Conservation (phyloP, 2,113 vertebrate genomes). For the Brevimyrus niger region DNA sequence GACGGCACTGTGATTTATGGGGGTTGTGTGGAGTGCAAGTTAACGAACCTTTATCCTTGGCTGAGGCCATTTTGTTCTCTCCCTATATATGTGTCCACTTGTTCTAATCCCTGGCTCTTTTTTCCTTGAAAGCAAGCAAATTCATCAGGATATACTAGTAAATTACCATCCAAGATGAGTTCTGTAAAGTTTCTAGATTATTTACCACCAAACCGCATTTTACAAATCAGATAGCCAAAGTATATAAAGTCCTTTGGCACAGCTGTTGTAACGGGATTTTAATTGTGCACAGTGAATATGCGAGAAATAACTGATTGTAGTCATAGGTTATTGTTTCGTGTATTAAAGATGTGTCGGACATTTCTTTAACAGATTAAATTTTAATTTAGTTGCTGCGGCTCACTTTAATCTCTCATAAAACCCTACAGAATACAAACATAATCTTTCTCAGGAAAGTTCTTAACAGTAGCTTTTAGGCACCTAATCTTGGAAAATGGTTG, state of each 20-base stretch:
- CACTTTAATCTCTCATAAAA: conserved; percentile 54
- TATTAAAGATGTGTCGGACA: conserved; percentile 17
- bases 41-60: conserved; percentile 47
- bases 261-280: background rate
- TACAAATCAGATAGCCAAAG: background rate
- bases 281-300: background rate
- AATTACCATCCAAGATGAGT: background rate
- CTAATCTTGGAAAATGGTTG: conserved; percentile 11
- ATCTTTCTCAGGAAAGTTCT: conserved; percentile 24
- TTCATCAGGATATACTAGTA: background rate
- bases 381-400: conserved; percentile 48
- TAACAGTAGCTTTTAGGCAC: conserved; percentile 25
- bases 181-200: background rate
- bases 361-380: conserved; percentile 52
- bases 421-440: conserved; percentile 24
- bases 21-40: conserved; percentile 51
- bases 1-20: conserved; percentile 58
- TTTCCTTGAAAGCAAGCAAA: background rate
- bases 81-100: conserved; percentile 16
- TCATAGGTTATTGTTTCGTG: conserved; percentile 19
- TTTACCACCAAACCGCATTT: background rate
- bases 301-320: background rate
- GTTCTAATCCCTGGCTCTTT: background rate
- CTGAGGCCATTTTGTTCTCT: conserved; percentile 20
- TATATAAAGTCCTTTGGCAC: background rate